Base-by-base conservation (phyloP, 2,888 invertebrate species). In the Agriotes lineatus region DNA sequence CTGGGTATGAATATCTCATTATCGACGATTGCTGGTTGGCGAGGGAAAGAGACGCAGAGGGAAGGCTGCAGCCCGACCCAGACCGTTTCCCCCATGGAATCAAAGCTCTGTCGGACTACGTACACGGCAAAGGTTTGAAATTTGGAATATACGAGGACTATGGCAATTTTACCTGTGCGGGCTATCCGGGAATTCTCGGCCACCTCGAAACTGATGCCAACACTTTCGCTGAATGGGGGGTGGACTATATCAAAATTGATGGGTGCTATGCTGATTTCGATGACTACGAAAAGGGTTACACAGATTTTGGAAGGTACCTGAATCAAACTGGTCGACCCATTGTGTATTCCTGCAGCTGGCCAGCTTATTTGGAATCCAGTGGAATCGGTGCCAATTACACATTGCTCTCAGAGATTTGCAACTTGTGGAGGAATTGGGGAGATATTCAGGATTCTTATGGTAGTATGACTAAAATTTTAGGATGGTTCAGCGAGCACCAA, bases 341-440 rank as follows among this genome's bases (percentile, higher is more conserved):
- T 71, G 85, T 93, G 0, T 94, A 91, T 79, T 92, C 92, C 0
- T 94, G 94, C 83, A 91, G 91, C 77, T 94, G 93, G 92, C 93
- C 94, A 0, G 90, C 90, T 3, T 94, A 94, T 78, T 88, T 89
- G 79, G 87, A 88, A 64, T 87, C 83, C 57, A 82, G 85, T 57
- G 78, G 85, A 6, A 85, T 83, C n/a, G 77, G 88, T 87, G 87
- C 88, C 0, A 82, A 90, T 77, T 90, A 89, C 78, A 79, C 82
- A 0, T 80, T 84, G 0, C 85, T 90, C 62, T 85, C 86, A 0
- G 77, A 87, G 65, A 83, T 86, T 74, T 90, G 90, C 77, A 90
- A 90, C 78, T 75, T 90, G 70, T 90, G 90, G 90, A 85, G 90
- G 9, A 90, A 89, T 77, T 89, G 86, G 82, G 87, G 85, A 54